Evolutionary conservation across 2,113 vertebrate genomes (phyloP).

Genomic region (Genyomyrus donnyi): DNA sequence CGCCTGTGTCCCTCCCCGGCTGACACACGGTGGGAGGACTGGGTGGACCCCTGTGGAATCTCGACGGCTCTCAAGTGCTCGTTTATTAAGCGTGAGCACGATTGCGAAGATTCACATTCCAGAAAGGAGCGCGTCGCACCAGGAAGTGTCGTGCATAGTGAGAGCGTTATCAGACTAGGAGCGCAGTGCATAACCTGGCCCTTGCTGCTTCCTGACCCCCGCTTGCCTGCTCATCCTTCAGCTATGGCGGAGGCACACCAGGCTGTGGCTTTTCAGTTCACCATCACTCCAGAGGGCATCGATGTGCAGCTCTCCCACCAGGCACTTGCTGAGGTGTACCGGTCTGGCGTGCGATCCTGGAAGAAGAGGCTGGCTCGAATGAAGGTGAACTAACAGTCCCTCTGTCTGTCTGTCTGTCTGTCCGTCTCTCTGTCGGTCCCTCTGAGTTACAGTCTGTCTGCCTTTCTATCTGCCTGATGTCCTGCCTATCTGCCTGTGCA

Average conservation of each 20-base stretch:
- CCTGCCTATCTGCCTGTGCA: neutral
- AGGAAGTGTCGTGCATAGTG: neutral
- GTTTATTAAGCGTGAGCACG: neutral
- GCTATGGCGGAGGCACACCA: slow-evolving; percentile 83
- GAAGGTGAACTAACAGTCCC: slow-evolving; percentile 50
- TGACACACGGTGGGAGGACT: neutral
- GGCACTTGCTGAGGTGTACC: slow-evolving; percentile 71
- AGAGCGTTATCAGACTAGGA: neutral
- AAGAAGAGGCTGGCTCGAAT: slow-evolving; percentile 71
- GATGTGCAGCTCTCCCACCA: slow-evolving; percentile 68
- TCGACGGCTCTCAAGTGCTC: neutral
- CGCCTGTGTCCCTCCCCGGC: neutral
- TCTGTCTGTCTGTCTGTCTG: neutral
- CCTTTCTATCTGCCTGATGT: neutral
- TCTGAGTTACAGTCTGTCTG: neutral
- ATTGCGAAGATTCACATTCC: neutral
- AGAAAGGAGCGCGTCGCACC: neutral
- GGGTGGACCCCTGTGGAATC: neutral
- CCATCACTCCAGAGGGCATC: slow-evolving; percentile 66
- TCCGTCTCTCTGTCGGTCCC: neutral
- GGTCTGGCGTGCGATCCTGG: slow-evolving; percentile 75
- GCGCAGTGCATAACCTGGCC: neutral
- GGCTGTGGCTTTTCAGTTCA: slow-evolving; percentile 76
- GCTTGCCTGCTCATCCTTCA: slow-evolving; percentile 20
- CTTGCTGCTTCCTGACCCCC: neutral